Percentiles rank a stretch among this genome's conserved stretches.
Evolutionary conservation across 35 echinoderm and acorn worm species (phyloP).

Genomic region (Antedon bifida): DNA sequence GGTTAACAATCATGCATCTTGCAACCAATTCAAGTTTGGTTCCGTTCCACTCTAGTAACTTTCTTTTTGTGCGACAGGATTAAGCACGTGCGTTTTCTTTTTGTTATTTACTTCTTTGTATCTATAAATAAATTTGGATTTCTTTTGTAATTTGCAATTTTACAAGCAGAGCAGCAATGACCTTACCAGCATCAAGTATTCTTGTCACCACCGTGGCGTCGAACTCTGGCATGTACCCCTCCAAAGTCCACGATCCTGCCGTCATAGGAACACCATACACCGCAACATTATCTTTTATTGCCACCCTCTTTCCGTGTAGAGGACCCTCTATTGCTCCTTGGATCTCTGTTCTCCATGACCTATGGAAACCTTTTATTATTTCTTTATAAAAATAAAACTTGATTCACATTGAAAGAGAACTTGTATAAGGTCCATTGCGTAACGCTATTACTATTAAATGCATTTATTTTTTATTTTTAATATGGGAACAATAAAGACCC

Average conservation of each 20-base stretch:
- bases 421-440: background rate
- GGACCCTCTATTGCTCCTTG: slow-evolving; percentile 30
- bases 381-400: background rate
- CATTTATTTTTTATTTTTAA: no score
- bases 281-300: slow-evolving; percentile 51
- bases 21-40: no score
- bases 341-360: slow-evolving; percentile 42
- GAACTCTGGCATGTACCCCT: slow-evolving; percentile 43
- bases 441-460: no score
- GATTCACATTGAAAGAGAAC: background rate
- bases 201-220: slow-evolving; percentile 65
- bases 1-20: no score
- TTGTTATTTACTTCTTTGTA: no score
- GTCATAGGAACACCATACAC: slow-evolving; percentile 60
- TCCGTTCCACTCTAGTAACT: no score
- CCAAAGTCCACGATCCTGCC: slow-evolving; percentile 27
- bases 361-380: background rate
- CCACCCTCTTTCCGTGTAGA: slow-evolving; percentile 38
- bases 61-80: no score
- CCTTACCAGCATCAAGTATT: slow-evolving; percentile 47
- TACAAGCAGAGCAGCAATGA: background rate
- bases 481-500: no score
- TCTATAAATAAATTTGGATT: background rate
- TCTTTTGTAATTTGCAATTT: no score
- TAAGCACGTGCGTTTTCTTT: no score